Conservation (phyloP, 2,888 invertebrate species). For the Rhamphomyia laevipes region DNA sequence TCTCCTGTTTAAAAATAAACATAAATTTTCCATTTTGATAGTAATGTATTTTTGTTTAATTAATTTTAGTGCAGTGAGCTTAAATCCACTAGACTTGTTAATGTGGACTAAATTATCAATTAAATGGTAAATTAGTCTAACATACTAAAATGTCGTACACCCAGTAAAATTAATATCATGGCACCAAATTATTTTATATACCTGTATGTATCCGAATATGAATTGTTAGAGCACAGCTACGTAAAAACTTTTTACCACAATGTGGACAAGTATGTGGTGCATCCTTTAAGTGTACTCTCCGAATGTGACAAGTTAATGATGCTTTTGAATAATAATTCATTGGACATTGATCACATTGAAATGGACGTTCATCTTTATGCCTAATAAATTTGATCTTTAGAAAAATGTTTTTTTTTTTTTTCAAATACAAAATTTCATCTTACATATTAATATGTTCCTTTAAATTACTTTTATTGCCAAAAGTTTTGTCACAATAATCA, state of each 20-base stretch:
- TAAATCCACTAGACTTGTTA: no score
- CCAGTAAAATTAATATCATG: no score
- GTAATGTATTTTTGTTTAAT: no score
- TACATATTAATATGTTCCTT: conserved; percentile 4
- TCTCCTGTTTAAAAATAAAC: conserved; percentile 48
- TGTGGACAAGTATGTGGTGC: conserved; percentile 4
- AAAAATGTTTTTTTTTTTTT: no score
- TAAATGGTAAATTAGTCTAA: no score
- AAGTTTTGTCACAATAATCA: conserved; percentile 6
- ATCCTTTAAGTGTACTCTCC: conserved; percentile 5
- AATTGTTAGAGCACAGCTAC: neutral
- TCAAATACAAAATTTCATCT: neutral
- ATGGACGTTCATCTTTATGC: neutral
- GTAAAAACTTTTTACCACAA: conserved; percentile 7
- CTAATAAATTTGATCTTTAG: no score
- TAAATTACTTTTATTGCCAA: conserved; percentile 3
- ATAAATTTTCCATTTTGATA: neutral
- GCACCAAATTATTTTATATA: neutral
- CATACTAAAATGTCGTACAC: no score
- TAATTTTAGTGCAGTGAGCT: neutral
- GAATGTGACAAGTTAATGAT: neutral
- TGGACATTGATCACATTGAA: neutral
- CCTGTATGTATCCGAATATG: neutral
- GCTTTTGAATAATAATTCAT: neutral
- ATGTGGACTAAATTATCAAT: no score